Evolutionary conservation across 2,888 invertebrate genomes (phyloP).

Genomic region (Nematopogon swammerdamellus): DNA sequence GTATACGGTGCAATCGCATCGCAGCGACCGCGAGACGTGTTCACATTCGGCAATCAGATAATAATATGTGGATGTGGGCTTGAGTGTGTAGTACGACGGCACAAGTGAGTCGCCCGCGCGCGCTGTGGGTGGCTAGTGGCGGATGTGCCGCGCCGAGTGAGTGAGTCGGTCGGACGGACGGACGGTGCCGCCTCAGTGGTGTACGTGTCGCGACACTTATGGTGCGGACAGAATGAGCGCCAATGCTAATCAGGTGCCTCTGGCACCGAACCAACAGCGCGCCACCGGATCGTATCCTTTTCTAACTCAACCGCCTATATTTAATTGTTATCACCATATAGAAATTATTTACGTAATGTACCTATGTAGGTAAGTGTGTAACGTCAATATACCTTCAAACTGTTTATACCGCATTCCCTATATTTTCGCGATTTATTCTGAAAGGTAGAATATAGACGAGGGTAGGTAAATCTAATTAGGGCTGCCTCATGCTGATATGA

Average conservation of each 20-base stretch:
- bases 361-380: no score
- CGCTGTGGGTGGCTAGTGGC: conserved; percentile 48
- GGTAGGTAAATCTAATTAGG: no score
- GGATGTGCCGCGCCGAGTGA: conserved; percentile 57
- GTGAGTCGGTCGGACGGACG: conserved; percentile 31
- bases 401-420: no score
- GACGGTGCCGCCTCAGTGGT: conserved; percentile 63
- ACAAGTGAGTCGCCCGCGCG: not conserved
- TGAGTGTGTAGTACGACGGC: no score
- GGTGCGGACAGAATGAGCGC: conserved; percentile 62
- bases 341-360: conserved; percentile 46
- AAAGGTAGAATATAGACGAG: no score
- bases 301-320: conserved; percentile 18
- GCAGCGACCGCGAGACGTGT: conserved; percentile 26
- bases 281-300: conserved; percentile 62
- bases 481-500: no score
- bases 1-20: conserved; percentile 15
- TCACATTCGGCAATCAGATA: no score
- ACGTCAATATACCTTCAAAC: no score
- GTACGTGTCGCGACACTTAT: conserved; percentile 58
- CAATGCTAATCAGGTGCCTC: conserved; percentile 64
- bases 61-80: no score
- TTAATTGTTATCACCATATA: conserved; percentile 25
- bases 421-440: no score
- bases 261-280: conserved; percentile 55